Conservation (phyloP, 92 coral and sea anemone genomes). For the Isaurus tuberculatus region DNA sequence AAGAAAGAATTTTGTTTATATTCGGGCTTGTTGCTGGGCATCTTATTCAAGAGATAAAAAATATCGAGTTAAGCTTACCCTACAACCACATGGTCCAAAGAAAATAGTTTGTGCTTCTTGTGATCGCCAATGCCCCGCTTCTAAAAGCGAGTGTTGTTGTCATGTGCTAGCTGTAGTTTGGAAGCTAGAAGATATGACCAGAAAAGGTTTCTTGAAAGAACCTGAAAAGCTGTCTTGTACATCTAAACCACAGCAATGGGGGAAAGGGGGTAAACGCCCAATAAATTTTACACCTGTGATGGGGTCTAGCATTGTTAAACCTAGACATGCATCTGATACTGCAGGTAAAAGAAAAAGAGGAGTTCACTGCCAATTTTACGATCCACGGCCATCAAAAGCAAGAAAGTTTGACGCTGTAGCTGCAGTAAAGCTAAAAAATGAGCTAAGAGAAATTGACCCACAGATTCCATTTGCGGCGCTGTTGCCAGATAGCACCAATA, state of each 20-base stretch:
- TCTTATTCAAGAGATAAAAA: slow-evolving; percentile 57
- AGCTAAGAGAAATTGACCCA: slow-evolving; percentile 48
- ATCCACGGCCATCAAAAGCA: slow-evolving; percentile 57
- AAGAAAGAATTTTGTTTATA: slow-evolving; percentile 29
- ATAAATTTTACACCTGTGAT: slow-evolving; percentile 61
- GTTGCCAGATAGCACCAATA: slow-evolving; percentile 43
- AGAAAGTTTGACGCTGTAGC: slow-evolving; percentile 54
- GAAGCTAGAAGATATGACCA: slow-evolving; percentile 69
- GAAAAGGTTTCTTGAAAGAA: slow-evolving; percentile 50
- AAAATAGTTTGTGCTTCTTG: slow-evolving; percentile 41
- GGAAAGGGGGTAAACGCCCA: slow-evolving; percentile 53
- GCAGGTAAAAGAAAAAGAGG: slow-evolving; percentile 57
- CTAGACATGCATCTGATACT: slow-evolving; percentile 61
- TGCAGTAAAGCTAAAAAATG: slow-evolving; percentile 39
- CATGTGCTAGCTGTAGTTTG: slow-evolving; percentile 73
- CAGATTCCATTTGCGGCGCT: slow-evolving; percentile 61
- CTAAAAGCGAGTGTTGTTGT: slow-evolving; percentile 60
- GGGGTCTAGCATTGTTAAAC: slow-evolving; percentile 62
- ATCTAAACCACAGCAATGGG: slow-evolving; percentile 61
- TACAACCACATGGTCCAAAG: background rate
- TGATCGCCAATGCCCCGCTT: slow-evolving; percentile 56
- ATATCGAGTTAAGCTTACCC: slow-evolving; percentile 44
- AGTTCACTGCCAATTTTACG: slow-evolving; percentile 58
- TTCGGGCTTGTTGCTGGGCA: slow-evolving; percentile 63
- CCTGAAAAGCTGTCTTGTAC: slow-evolving; percentile 46